These are phyloP conservation scores for Anolis sagrei DNA, from an alignment of 2,113 vertebrate genomes.

Conservation along the genomic window DNA sequence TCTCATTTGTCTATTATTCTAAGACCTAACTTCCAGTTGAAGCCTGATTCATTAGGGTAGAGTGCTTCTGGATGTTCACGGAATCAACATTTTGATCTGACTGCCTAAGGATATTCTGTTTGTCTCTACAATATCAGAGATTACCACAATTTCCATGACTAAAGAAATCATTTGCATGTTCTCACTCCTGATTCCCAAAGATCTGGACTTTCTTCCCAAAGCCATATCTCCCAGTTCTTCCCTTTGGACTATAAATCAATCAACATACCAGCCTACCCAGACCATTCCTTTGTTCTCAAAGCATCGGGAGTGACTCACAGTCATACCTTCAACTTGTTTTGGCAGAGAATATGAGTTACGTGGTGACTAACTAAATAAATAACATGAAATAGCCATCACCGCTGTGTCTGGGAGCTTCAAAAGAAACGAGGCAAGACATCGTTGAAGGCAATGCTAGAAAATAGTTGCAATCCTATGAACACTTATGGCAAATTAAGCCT, in stretches of 20 bases:
- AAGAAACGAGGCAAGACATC: neutral
- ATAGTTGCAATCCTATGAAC: neutral
- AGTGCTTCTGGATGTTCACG: neutral
- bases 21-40: neutral
- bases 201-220: neutral
- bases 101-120: too few species aligned
- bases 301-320: neutral
- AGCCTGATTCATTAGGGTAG: neutral
- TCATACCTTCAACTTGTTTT: neutral
- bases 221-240: neutral
- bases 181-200: neutral
- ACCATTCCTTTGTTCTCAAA: neutral
- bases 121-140: too few species aligned
- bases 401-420: neutral
- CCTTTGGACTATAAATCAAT: neutral
- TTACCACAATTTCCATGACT: neutral
- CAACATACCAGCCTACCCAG: neutral
- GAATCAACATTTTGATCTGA: too few species aligned
- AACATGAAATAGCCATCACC: neutral
- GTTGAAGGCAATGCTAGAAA: neutral
- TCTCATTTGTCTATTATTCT: neutral
- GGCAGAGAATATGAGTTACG: neutral
- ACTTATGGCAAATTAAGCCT: neutral
- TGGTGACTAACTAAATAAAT: neutral
- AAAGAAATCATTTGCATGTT: neutral